Evolutionary conservation across 2,113 vertebrate genomes (phyloP), one percentile per base, ranked within the genome.

Genomic region (Nematolebias whitei): DNA sequence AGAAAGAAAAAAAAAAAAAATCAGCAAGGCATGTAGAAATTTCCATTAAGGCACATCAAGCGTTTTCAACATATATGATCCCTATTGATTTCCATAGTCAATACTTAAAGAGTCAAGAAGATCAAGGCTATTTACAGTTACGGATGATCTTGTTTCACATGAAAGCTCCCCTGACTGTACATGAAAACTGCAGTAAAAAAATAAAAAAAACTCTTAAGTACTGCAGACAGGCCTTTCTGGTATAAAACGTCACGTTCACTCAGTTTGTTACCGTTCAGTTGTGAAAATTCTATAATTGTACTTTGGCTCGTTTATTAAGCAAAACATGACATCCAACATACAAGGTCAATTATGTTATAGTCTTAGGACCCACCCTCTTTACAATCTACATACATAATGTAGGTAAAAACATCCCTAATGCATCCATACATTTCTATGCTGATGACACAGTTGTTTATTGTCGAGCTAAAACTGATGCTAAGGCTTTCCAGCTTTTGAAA

Each of bases 1-100:
- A 57, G 41, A 5, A 44, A 60, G 57, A 64, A 62, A 64, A 68
- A n/a, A n/a, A n/a, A n/a, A n/a, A n/a, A n/a, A n/a, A 29, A 29
- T 29, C 50, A 48, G 54, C 50, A 20, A 15, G 52, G 18, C 47
- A 71, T 22, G 59, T 48, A 45, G 20, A 59, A 24, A 23, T 39
- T n/a, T 19, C 26, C 5, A 29, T 1, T n/a, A 18, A 45, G 53
- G 47, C 14, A 13, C 20, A 29, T 52, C 45, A 35, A 15, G 7
- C 44, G 23, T 20, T 67, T 22, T 53, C 22, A 22, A 1, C 22
- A 18, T n/a, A n/a, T 23, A 48, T 71, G 62, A 76, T 35, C 63
- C 53, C 50, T 68, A 61, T 15, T 56, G 26, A 63, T 70, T 75
- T 61, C 50, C 26, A 19, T 51, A 62, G 66, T 82, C 76, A 68